phyloP scores from a whole-genome alignment of 2,888 invertebrate genomes.

The Galeopsomyia nigrocyanea region DNA sequence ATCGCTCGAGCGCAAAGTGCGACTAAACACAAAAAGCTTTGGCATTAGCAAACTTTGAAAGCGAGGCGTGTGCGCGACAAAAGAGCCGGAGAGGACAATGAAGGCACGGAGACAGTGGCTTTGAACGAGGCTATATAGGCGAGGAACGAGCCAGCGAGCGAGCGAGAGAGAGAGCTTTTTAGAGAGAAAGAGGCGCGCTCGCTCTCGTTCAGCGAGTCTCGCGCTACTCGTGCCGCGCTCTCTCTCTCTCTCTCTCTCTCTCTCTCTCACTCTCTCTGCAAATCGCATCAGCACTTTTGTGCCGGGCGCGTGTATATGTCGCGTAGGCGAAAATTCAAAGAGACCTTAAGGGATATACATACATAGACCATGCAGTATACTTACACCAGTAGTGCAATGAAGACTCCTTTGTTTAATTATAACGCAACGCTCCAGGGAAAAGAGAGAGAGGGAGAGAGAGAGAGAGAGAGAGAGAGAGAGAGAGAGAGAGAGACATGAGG shows the following conservation, averaged over 20 bases:
- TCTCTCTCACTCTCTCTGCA: no score
- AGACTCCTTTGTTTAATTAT: slow-evolving; percentile 63
- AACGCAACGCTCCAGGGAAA: slow-evolving; percentile 51
- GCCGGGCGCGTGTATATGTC: no score
- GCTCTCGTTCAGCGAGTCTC: background rate
- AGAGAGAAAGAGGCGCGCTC: background rate
- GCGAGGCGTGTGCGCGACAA: slow-evolving; percentile 4
- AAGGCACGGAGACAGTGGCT: no score
- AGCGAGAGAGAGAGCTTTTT: slow-evolving; percentile 8
- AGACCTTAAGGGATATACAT: background rate
- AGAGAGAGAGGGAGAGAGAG: slow-evolving; percentile 20
- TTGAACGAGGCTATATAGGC: background rate
- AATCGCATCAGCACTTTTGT: no score
- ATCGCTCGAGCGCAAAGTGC: slow-evolving; percentile 3
- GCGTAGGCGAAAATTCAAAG: slow-evolving; percentile 21
- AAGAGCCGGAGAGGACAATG: background rate
- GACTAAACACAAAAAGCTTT: slow-evolving; percentile 20
- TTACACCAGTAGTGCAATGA: background rate
- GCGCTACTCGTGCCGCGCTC: background rate
- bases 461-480: slow-evolving; percentile 41
- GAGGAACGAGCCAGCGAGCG: slow-evolving; percentile 7
- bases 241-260: no score
- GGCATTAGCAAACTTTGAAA: background rate
- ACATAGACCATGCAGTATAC: background rate
- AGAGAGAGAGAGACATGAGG: slow-evolving; percentile 51